Evolutionary conservation across 2,888 invertebrate genomes (phyloP), one percentile per base, ranked within the genome.

Genomic region (Eugnorisma glareosa): DNA sequence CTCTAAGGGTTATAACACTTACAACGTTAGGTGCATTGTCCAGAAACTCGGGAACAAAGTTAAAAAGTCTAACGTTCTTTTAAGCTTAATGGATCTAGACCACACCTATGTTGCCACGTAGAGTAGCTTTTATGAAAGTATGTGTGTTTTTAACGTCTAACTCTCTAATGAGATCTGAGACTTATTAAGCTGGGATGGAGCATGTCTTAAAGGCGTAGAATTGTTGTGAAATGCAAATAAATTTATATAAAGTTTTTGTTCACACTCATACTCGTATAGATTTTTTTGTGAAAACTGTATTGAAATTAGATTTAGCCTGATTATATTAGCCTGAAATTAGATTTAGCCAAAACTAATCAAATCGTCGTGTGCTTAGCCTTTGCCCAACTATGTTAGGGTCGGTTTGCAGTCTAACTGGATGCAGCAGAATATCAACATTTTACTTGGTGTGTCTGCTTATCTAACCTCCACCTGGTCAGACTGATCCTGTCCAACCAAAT

Each of bases 31-130:
- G 40, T 64, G 40, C 59, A 59, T 1, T 28, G 37, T 69, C 59
- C 37, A 24, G 10, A 6, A 24, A 67, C 31, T 24, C 37, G n/a
- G 13, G 28, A 59, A 37, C n/a, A 28, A 69, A 37, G 57, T 69
- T 69, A 28, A 69, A 69, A 69, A 69, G 37, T 57, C 11, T 37
- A 21, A 37, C 37, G 13, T 69, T 13, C 13, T 59, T 67, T 57
- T 57, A 15, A 57, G 37, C 51, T 28, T 37, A 57, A 59, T 59
- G 21, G n/a, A 21, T 4, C 4, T 2, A 13, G 67, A 48, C 24
- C 21, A 28, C 28, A 37, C 28, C 13, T 37, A 70, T 15, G 15
- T 63, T 24, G 28, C 10, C n/a, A 15, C 21, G 21, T n/a, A 10
- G 21, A 28, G 28, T 28, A 28, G 28, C 15, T 69, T 61, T 64